Base-by-base conservation (phyloP, 2,888 invertebrate genomes). In the Archaeoteleia sp. region DNA sequence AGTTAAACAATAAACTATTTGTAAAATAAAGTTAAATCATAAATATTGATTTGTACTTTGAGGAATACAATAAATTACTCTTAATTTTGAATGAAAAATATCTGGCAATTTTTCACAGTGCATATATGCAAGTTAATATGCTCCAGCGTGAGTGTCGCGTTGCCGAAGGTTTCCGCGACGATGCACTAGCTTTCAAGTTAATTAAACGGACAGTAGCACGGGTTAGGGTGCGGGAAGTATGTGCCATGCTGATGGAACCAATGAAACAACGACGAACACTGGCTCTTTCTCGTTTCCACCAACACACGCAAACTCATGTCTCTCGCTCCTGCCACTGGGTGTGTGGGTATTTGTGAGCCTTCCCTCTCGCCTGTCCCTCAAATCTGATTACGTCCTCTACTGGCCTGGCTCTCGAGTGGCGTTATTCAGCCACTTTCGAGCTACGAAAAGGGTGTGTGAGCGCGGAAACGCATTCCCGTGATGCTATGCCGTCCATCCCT, bases 351-450 rank as follows among this genome's bases (percentile, higher is more conserved):
- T n/a, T n/a, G n/a, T n/a, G n/a, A n/a, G n/a, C 71, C 71, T 66
- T 71, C 71, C 67, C 74, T 71, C 72, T 71, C 71, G 29, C 15
- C 15, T n/a, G n/a, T n/a, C 12, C 65, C 37, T 68, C 61, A 77
- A 78, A 78, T 75, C 71, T 74, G 71, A 78, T 78, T 78, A 78
- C 68, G 58, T 67, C 53, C 68, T 65, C 45, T 37, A 37, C 58
- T 35, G 34, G 25, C 30, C 51, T 32, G 13, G 17, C 32, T 58
- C 25, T 7, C 13, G 9, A 30, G 40, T 25, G 20, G 8, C 7
- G 34, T 39, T 58, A 48, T 58, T 48, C 40, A 48, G 23, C 14
- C 30, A 32, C 40, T 58, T 58, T 25, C 25, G n/a, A 25, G 14
- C 6, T 14, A 20, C 20, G 27, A 40, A 34, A 54, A 34, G 35